A percentile compares a stretch with the other conserved stretches of the same genome.
Evolutionary conservation across 2,888 invertebrate species (phyloP).

Genomic region (Caenorhabditis japonica): DNA sequence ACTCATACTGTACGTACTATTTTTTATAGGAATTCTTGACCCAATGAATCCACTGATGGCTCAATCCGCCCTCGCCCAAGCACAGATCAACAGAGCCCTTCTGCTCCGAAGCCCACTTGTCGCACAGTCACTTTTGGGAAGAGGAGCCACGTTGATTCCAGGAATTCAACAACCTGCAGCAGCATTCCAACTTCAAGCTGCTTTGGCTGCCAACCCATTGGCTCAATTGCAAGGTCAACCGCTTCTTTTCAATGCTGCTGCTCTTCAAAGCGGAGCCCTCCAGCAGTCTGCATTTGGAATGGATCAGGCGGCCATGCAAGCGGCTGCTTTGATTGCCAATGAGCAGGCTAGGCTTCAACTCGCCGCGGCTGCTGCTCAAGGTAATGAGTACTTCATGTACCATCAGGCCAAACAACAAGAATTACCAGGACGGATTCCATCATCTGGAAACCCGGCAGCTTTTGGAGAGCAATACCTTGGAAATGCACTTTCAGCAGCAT

Average conservation of each 20-base stretch:
- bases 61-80: slow-evolving; percentile 54
- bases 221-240: slow-evolving; percentile 58
- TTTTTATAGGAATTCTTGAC: slow-evolving; percentile 51
- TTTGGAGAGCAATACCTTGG: slow-evolving; percentile 64
- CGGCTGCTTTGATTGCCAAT: slow-evolving; percentile 54
- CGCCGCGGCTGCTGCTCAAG: slow-evolving; percentile 58
- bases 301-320: slow-evolving; percentile 45
- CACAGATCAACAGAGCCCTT: slow-evolving; percentile 58
- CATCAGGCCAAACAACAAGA: slow-evolving; percentile 38
- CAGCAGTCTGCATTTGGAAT: slow-evolving; percentile 43
- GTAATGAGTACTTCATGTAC: slow-evolving; percentile 42
- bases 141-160: slow-evolving; percentile 39
- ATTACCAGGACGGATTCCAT: slow-evolving; percentile 50
- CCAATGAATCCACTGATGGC: slow-evolving; percentile 52
- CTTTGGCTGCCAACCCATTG: slow-evolving; percentile 38
- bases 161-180: slow-evolving; percentile 49
- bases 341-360: slow-evolving; percentile 60
- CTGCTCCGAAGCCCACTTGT: slow-evolving; percentile 53
- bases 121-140: slow-evolving; percentile 52
- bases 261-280: slow-evolving; percentile 26
- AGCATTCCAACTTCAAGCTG: slow-evolving; percentile 37
- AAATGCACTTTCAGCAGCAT: slow-evolving; percentile 57
- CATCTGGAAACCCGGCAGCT: slow-evolving; percentile 38
- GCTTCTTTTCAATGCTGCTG: slow-evolving; percentile 53
- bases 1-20: neutral